phyloP scores from a whole-genome alignment of 2,888 invertebrate genomes.

The Chymomyza caudatula region DNA sequence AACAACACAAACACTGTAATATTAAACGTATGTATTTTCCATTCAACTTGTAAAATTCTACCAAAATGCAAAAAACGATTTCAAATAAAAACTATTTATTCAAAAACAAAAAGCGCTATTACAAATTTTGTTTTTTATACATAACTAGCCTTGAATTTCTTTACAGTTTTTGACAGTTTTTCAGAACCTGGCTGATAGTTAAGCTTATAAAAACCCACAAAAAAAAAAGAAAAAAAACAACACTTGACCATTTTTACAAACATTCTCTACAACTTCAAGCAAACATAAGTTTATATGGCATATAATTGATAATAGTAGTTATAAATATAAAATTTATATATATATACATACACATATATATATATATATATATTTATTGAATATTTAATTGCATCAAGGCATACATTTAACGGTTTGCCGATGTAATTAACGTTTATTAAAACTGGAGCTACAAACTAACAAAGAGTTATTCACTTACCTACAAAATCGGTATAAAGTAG shows the following conservation, averaged over 20 bases:
- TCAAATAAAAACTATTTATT: conserved; percentile 71
- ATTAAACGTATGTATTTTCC: conserved; percentile 64
- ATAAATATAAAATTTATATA: conserved; percentile 39
- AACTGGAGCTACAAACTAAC: not conserved
- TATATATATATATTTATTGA: conserved; percentile 53
- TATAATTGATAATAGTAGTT: conserved; percentile 48
- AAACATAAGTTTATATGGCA: conserved; percentile 38
- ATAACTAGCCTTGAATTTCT: not conserved
- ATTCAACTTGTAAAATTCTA: conserved; percentile 67
- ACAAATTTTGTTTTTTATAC: conserved; percentile 1
- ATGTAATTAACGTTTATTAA: conserved; percentile 44
- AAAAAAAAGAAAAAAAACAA: conserved; percentile 17
- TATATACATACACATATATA: conserved; percentile 9
- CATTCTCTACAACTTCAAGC: conserved; percentile 26
- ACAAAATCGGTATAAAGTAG: conserved; percentile 28
- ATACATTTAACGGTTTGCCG: not conserved
- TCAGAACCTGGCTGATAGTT: too few relatives aligned
- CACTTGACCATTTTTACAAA: conserved; percentile 53
- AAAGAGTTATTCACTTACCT: conserved; percentile 46
- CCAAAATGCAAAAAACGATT: conserved; percentile 63
- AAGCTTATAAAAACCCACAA: conserved; percentile 16
- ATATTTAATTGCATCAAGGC: conserved; percentile 34
- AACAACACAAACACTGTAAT: conserved; percentile 44
- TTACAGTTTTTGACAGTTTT: not conserved
- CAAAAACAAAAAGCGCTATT: conserved; percentile 46